Conservation (phyloP, 2,888 invertebrate species). For the Eutolmus rufibarbis region DNA sequence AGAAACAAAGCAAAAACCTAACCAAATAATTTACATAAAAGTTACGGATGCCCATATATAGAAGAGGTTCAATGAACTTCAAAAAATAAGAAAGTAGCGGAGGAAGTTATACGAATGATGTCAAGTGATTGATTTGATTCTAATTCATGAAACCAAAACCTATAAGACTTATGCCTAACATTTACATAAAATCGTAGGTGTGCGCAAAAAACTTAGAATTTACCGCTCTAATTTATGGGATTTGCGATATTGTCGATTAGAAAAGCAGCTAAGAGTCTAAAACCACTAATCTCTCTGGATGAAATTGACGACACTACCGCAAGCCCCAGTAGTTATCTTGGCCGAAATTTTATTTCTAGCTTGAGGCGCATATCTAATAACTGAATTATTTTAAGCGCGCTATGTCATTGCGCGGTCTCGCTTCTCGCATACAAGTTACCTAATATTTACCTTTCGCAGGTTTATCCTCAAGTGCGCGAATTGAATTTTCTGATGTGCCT, state of each 20-base stretch:
- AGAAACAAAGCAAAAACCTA: neutral
- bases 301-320: neutral
- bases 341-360: neutral
- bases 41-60: neutral
- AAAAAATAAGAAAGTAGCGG: neutral
- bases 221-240: neutral
- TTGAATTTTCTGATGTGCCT: neutral
- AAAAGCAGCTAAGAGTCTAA: neutral
- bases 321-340: neutral
- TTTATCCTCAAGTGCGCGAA: neutral
- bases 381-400: slow-evolving; percentile 21
- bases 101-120: neutral
- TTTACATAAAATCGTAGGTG: neutral
- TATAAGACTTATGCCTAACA: neutral
- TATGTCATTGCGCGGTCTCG: neutral
- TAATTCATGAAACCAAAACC: neutral
- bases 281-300: neutral
- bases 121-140: neutral
- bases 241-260: neutral
- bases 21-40: neutral
- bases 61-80: neutral
- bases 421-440: slow-evolving; percentile 25
- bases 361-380: neutral
- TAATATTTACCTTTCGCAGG: slow-evolving; percentile 25
- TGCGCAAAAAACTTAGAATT: neutral